Percentiles rank a stretch among this genome's conserved stretches.
Conservation (phyloP, 1,140 invertebrate species). For the Calephelis nemesis region DNA sequence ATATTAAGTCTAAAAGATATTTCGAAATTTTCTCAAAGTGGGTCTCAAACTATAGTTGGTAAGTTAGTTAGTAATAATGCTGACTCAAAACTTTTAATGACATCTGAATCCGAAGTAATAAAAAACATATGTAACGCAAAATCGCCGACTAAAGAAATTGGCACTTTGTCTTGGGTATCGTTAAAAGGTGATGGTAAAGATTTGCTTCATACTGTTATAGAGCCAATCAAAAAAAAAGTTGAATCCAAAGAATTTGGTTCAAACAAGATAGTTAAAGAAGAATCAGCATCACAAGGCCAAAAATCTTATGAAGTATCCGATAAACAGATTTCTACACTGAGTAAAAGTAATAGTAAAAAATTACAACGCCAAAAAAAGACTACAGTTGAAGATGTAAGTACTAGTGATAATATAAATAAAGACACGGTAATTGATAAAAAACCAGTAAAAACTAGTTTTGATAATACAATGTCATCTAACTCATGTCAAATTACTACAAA, state of each 20-base stretch:
- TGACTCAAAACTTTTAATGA: neutral
- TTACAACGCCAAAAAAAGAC: slow-evolving; percentile 53
- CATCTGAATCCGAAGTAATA: neutral
- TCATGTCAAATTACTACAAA: neutral
- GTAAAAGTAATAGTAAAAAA: slow-evolving; percentile 37
- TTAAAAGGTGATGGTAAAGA: neutral
- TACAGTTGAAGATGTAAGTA: slow-evolving; percentile 35
- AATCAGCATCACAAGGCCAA: neutral
- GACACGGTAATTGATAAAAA: slow-evolving; percentile 21
- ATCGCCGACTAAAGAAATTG: neutral
- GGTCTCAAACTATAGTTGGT: neutral
- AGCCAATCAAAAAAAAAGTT: neutral
- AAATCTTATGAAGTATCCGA: slow-evolving; percentile 20
- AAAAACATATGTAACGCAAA: neutral
- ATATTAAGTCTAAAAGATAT: slow-evolving; percentile 6
- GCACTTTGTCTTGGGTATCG: neutral
- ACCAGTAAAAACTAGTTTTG: slow-evolving; percentile 1
- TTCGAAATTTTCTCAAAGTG: neutral
- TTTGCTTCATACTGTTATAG: neutral
- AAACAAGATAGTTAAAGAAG: neutral
- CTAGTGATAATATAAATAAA: slow-evolving; percentile 17
- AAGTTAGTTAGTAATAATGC: neutral
- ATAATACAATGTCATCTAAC: slow-evolving; percentile 12
- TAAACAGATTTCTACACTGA: slow-evolving; percentile 19
- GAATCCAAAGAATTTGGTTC: neutral